phyloP scores from a whole-genome alignment of 23 tunicate species.

The Oikopleura dioica region DNA sequence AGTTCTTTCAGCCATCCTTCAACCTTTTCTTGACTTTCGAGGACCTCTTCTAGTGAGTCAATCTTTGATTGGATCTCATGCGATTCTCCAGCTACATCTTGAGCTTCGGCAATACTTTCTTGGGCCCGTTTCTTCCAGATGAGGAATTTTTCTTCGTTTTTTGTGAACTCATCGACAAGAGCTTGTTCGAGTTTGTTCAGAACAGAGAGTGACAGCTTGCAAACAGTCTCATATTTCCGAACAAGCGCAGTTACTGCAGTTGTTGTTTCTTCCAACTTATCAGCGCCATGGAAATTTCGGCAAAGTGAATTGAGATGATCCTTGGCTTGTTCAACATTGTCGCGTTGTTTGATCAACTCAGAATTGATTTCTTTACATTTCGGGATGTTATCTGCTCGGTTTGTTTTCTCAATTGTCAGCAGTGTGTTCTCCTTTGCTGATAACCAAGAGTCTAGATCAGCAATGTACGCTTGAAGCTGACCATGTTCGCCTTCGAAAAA shows the following conservation, averaged over 20 bases:
- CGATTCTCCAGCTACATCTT: not conserved
- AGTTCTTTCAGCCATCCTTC: not conserved
- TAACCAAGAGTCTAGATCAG: not conserved
- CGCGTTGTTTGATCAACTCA: constrained; percentile 42
- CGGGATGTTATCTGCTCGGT: not conserved
- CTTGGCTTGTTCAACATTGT: constrained; percentile 57
- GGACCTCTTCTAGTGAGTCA: not conserved
- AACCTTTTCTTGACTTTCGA: not conserved
- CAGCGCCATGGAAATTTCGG: constrained; percentile 46
- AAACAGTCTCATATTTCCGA: constrained; percentile 24
- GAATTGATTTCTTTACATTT: constrained; percentile 26
- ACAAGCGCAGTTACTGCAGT: constrained; percentile 26
- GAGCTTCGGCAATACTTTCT: not conserved
- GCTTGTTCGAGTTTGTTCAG: not conserved
- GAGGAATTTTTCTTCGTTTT: constrained; percentile 19
- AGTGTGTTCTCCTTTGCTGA: not conserved
- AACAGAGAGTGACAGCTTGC: constrained; percentile 16
- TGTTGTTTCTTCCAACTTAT: constrained; percentile 21
- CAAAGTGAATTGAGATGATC: constrained; percentile 60
- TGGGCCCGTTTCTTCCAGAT: constrained; percentile 28
- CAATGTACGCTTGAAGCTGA: not conserved
- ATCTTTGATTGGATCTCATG: not conserved
- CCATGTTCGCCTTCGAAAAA: not conserved
- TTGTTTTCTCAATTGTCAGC: not conserved
- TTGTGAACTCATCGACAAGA: not conserved